Conservation (phyloP, 2,113 vertebrate genomes). For the Hepsetus odoe region DNA sequence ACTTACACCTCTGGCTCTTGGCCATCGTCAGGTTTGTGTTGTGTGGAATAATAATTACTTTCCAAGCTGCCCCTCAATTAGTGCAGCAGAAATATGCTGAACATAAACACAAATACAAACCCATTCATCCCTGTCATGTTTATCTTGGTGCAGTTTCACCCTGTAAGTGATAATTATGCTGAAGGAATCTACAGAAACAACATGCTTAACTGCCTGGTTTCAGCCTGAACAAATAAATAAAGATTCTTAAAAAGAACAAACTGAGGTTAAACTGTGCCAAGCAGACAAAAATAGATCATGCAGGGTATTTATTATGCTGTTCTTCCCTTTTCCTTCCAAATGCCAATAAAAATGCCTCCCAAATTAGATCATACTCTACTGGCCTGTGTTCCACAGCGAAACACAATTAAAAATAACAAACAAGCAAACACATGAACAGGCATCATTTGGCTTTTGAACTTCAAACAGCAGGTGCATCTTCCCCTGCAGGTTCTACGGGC, state of each 20-base stretch:
- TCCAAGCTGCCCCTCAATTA: slow-evolving; percentile 32
- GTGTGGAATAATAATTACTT: background rate
- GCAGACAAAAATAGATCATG: slow-evolving; percentile 63
- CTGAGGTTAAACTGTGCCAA: slow-evolving; percentile 67
- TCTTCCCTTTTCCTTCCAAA: background rate
- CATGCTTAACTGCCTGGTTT: slow-evolving; percentile 65
- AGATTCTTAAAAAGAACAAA: slow-evolving; percentile 63
- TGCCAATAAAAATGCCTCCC: background rate
- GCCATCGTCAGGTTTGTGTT: background rate
- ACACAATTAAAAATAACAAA: background rate
- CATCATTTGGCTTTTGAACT: background rate
- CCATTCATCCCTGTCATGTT: slow-evolving; percentile 50
- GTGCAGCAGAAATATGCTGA: slow-evolving; percentile 19
- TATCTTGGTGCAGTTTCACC: slow-evolving; percentile 64
- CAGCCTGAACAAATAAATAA: slow-evolving; percentile 57
- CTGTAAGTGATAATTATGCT: slow-evolving; percentile 61
- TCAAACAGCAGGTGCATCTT: too few relatives aligned
- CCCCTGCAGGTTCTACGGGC: background rate
- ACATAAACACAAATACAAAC: slow-evolving; percentile 35
- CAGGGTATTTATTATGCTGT: background rate
- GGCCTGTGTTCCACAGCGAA: background rate
- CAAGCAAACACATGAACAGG: background rate
- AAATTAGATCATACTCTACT: background rate
- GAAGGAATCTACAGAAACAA: slow-evolving; percentile 71
- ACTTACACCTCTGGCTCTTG: background rate